Evolutionary conservation across 2,797 vertebrate species (phyloP), one percentile per base, ranked within the genome.

Genomic region (Sebastes elongatus): DNA sequence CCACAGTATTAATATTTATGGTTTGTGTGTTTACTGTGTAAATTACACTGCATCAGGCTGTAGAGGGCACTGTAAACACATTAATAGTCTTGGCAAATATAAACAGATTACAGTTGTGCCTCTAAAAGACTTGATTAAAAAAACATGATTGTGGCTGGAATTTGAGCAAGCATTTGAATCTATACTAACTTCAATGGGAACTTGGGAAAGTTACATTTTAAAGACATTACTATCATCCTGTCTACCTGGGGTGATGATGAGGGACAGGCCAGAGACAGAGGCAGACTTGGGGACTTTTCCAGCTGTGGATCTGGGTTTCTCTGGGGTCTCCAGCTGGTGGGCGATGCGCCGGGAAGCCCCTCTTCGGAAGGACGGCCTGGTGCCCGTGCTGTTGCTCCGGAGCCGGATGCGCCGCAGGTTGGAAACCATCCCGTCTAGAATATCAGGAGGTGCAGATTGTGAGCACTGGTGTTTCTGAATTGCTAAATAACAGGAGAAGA

Each of bases 381-480:
- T 97, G 2, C 97, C 97, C 0, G 96, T 97, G 89, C 97, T 98
- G 94, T 98, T 99, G 89, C 97, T 99, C 18, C 97, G 96, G 1
- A 98, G 95, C 13, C 97, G 97, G 13, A 97, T 96, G 13, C 96
- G 96, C 33, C 95, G 96, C 86, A 98, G 91, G 84, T 94, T 96
- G 75, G 91, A 93, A 46, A 95, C 94, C 71, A 96, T 80, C 20
- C 93, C 94, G 1, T 95, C 93, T 94, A 38, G 2, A 18, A 74
- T 46, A 46, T 25, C 0, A 27, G n/a, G 20, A 28, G 14, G 7
- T 1, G 28, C 30, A 4, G 8, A 64, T 22, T 2, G 20, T 83
- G 42, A 78, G 22, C 14, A 23, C 5, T 6, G 7, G 28, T 13
- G 42, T 33, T 82, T 63, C 2, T 53, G 0, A 2, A 30, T 1